Base-by-base conservation (phyloP, 2,888 invertebrate genomes). In the Aplocera efformata region DNA sequence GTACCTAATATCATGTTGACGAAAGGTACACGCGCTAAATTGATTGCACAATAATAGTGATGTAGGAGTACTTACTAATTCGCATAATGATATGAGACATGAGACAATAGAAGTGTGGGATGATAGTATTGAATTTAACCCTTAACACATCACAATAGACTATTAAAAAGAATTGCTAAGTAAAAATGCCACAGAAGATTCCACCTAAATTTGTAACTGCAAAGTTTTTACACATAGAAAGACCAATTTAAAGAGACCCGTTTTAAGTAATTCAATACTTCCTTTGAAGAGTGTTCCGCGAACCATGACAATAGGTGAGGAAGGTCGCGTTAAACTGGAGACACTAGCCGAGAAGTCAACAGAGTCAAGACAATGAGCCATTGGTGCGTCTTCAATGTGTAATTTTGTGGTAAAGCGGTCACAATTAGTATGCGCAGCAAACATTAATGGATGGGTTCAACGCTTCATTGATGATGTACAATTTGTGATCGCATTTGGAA, bases 71-170 rank as follows among this genome's bases (percentile, higher is more conserved):
- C 53, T 57, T 56, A 66, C 53, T 53, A 60, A 68, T 66, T 45
- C 56, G 50, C 52, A 29, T 31, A 35, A 39, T 50, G 13, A 17
- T 17, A 17, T 17, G 13, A 38, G 41, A 51, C 47, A 60, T 57
- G 53, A 60, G 65, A 79, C 80, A 80, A 79, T 79, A 58, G 76
- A 42, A 30, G 63, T 65, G 78, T 80, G 73, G 78, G 79, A 75
- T 64, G 72, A 56, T 57, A 60, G 54, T 50, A 60, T 56, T 58
- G 56, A 52, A 56, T 61, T 56, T 57, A 62, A 60, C 63, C 62
- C 63, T 56, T 48, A 56, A 49, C 51, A 58, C 44, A 39, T 47
- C 49, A 70, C 71, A 72, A 76, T 71, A 44, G 62, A 39, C 45
- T 55, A 62, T 70, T 63, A 62, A 59, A 47, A 58, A 57, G 51